A percentile compares a stretch with the other conserved stretches of the same genome.
phyloP scores from a whole-genome alignment of 2,888 invertebrate species.

The Helleia helle region DNA sequence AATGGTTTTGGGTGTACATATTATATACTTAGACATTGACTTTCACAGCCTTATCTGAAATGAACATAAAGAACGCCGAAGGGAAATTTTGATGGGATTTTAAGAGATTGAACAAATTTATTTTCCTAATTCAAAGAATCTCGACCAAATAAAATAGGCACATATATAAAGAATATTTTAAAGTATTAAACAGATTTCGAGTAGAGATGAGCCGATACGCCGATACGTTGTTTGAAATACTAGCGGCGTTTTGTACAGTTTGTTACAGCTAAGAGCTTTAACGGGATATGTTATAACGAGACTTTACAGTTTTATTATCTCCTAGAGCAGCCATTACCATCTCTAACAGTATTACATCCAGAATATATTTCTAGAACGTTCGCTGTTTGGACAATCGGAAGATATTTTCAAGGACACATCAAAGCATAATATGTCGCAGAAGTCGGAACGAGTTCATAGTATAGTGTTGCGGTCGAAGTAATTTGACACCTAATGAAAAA shows the following conservation, averaged over 20 bases:
- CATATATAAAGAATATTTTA: neutral
- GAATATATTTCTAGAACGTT: neutral
- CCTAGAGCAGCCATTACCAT: constrained; percentile 13
- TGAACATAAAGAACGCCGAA: too few relatives aligned
- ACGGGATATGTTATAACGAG: constrained; percentile 17
- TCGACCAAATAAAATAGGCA: too few relatives aligned
- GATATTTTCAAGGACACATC: constrained; percentile 3
- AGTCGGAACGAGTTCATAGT: too few relatives aligned
- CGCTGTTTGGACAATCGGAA: neutral
- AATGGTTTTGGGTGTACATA: too few relatives aligned
- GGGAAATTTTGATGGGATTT: too few relatives aligned
- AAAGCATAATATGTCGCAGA: too few relatives aligned
- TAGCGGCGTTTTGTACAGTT: constrained; percentile 11
- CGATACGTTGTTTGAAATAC: constrained; percentile 7
- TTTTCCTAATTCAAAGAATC: too few relatives aligned
- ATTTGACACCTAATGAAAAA: too few relatives aligned
- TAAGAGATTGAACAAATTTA: too few relatives aligned
- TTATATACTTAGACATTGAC: too few relatives aligned
- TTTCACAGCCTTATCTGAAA: too few relatives aligned
- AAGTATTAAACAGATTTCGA: neutral
- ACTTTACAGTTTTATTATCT: constrained; percentile 20
- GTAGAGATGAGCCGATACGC: constrained; percentile 7
- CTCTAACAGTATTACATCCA: constrained; percentile 10
- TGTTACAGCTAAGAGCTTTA: constrained; percentile 15
- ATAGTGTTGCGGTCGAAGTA: too few relatives aligned